Conservation (phyloP, 2,797 vertebrate species). For the Neopelma chrysocephalum region DNA sequence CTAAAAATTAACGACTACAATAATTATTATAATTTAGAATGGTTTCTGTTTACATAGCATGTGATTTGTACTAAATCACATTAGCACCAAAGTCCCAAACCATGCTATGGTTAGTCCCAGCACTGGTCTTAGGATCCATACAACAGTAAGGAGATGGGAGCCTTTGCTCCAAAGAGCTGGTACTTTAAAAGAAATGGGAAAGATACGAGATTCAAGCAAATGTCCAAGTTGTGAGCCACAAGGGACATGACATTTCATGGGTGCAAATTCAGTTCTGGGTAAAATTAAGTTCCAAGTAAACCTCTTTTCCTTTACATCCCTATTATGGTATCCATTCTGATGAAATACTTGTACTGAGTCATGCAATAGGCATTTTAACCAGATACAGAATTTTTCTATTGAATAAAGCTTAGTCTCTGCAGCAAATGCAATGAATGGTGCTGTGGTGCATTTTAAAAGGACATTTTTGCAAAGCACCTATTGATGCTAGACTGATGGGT, state of each 20-base stretch:
- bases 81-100: neutral
- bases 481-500: neutral
- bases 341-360: neutral
- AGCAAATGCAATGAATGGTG: neutral
- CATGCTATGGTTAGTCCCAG: neutral
- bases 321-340: neutral
- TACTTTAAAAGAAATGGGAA: too few relatives aligned
- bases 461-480: neutral
- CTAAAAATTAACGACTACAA: neutral
- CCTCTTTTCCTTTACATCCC: neutral
- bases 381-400: neutral
- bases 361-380: neutral
- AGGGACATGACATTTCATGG: neutral
- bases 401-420: neutral
- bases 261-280: neutral
- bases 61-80: neutral
- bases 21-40: neutral
- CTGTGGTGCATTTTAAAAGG: neutral
- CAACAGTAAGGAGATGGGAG: neutral
- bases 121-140: neutral
- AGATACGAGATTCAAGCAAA: too few relatives aligned
- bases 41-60: neutral
- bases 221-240: neutral
- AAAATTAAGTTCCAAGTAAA: neutral
- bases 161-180: too few relatives aligned